Conservation (phyloP, 2,888 invertebrate genomes). For the Zaprionus bogoriensis region DNA sequence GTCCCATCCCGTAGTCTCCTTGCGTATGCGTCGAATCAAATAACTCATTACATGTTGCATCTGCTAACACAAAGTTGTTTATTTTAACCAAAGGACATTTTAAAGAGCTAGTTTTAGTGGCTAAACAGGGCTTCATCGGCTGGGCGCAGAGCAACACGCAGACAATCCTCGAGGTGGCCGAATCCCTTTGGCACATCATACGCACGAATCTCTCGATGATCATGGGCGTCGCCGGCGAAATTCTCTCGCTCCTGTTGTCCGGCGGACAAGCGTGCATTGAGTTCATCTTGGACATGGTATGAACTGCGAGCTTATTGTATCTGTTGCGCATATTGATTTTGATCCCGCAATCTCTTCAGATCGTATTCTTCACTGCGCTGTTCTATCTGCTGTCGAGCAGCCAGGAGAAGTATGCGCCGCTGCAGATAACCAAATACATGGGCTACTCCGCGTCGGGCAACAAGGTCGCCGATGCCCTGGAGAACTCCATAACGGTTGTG, state of each 20-base stretch:
- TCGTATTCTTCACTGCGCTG: constrained; percentile 97
- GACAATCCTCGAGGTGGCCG: constrained; percentile 92
- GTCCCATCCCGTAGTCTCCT: constrained; percentile 32
- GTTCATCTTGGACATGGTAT: constrained; percentile 92
- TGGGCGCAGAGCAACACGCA: constrained; percentile 96
- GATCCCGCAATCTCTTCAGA: constrained; percentile 84
- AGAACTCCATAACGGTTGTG: constrained; percentile 95
- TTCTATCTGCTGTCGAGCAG: constrained; percentile 97
- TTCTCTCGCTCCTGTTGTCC: constrained; percentile 92
- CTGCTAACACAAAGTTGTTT: constrained; percentile 80
- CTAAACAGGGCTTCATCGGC: constrained; percentile 86
- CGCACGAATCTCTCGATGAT: constrained; percentile 95
- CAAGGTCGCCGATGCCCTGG: constrained; percentile 91
- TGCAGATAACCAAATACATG: constrained; percentile 92
- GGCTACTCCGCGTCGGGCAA: constrained; percentile 89
- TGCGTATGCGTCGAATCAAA: constrained; percentile 50
- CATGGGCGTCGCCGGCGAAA: constrained; percentile 92
- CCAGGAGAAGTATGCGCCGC: constrained; percentile 94
- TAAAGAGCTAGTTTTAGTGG: constrained; percentile 83
- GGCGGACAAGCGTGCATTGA: constrained; percentile 95
- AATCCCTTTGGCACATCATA: constrained; percentile 94
- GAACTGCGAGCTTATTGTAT: background rate
- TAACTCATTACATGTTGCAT: constrained; percentile 76
- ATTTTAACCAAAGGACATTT: constrained; percentile 83
- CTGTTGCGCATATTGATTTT: background rate